Evolutionary conservation across 2,797 vertebrate species (phyloP).

Genomic region (Hypotaenidia philippensis): DNA sequence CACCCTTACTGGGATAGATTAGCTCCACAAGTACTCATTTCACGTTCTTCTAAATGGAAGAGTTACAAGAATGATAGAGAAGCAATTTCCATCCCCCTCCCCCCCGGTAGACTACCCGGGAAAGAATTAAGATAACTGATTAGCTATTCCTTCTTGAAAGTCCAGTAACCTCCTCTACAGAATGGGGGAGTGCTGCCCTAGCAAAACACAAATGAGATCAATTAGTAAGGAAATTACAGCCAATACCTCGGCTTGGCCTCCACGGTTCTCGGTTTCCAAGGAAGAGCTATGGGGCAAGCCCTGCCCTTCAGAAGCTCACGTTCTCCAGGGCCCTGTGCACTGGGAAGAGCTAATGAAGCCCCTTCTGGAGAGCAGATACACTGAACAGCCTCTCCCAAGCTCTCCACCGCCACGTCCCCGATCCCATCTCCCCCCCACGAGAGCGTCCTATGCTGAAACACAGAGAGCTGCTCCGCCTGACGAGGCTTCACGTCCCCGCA

Average conservation of each 20-base stretch:
- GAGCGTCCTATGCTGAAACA: background rate
- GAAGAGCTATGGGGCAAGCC: background rate
- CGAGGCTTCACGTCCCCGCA: background rate
- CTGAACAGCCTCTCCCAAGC: background rate
- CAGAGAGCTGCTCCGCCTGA: background rate
- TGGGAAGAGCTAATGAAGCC: background rate
- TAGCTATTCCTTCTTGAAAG: background rate
- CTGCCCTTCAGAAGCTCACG: background rate
- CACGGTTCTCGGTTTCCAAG: background rate
- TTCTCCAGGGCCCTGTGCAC: background rate
- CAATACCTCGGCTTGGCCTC: background rate
- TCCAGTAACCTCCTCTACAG: background rate
- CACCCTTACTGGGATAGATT: background rate
- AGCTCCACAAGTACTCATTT: background rate
- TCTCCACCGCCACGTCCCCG: constrained; percentile 58
- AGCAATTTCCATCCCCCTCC: background rate
- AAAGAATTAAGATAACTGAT: background rate
- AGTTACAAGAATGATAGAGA: background rate
- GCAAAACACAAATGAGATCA: background rate
- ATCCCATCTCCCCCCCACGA: background rate
- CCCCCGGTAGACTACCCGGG: background rate
- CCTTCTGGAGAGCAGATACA: background rate
- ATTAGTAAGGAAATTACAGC: background rate
- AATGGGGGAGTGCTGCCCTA: background rate
- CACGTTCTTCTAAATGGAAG: background rate